Percentiles rank a stretch among this genome's conserved stretches.
Evolutionary conservation across 35 echinoderm and acorn worm species (phyloP).

Genomic region (Lytechinus pictus): DNA sequence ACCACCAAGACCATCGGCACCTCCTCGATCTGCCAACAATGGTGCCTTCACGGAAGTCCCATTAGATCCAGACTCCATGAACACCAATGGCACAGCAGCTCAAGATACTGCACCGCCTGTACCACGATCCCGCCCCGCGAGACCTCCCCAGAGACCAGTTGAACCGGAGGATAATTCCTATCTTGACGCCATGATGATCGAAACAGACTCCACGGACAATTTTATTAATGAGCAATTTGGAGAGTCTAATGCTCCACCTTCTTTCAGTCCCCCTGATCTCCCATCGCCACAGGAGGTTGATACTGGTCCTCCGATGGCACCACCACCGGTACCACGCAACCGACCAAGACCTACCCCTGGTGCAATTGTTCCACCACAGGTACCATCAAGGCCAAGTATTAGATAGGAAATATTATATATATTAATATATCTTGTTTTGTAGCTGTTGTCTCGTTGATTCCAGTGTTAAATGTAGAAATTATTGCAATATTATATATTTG

Average conservation of each 20-base stretch:
- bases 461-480: not conserved
- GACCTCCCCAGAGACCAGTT: conserved; percentile 10
- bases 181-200: not conserved
- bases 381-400: conserved; percentile 35
- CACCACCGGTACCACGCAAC: conserved; percentile 40
- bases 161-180: not conserved
- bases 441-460: not conserved
- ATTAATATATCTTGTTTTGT: not conserved
- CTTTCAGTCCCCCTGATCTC: conserved; percentile 18
- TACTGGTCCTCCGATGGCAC: not conserved
- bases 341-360: conserved; percentile 18
- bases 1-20: conserved; percentile 45
- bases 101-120: not conserved
- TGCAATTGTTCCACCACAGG: conserved; percentile 15
- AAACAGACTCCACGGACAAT: conserved; percentile 24
- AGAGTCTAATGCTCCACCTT: not conserved
- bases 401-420: not conserved
- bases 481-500: not conserved
- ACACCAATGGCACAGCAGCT: not conserved
- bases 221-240: conserved; percentile 37
- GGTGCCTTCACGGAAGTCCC: not conserved
- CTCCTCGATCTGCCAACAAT: not conserved
- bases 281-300: not conserved
- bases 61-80: not conserved
- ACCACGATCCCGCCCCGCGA: not conserved